Percentiles rank a stretch among this genome's conserved stretches.
These are phyloP conservation scores for Erebia epiphron DNA, from an alignment of 2,888 invertebrate species.

Conservation along the genomic window DNA sequence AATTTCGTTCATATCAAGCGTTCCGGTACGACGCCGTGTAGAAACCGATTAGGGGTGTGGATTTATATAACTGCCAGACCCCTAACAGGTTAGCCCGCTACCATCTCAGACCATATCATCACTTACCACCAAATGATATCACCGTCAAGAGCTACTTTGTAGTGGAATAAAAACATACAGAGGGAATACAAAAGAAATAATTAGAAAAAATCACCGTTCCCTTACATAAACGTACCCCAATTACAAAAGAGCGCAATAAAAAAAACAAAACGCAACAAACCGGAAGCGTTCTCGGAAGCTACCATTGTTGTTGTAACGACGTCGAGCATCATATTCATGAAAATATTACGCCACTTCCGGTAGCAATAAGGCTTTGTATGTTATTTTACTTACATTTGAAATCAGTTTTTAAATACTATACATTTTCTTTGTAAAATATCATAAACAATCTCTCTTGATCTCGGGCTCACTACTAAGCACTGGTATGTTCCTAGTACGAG, in stretches of 20 bases:
- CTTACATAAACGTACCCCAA: constrained; percentile 28
- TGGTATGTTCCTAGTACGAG: no score
- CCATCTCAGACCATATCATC: no score
- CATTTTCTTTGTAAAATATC: not conserved
- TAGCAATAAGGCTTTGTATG: constrained; percentile 38
- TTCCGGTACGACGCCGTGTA: no score
- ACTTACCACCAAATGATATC: no score
- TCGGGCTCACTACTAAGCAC: no score
- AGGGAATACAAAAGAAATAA: not conserved
- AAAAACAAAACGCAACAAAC: constrained; percentile 42
- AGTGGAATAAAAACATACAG: no score
- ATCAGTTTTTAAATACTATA: not conserved
- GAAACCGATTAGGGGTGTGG: no score
- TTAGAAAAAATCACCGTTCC: not conserved
- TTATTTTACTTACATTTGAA: constrained; percentile 2
- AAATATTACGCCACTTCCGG: constrained; percentile 59
- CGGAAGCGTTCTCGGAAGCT: constrained; percentile 56
- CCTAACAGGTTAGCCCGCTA: no score
- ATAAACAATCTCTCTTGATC: no score
- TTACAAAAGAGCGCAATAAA: constrained; percentile 42
- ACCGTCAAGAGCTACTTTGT: no score
- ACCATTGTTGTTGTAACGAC: constrained; percentile 50
- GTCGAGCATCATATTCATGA: constrained; percentile 56
- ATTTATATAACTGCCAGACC: no score
- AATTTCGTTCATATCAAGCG: no score